Conservation (phyloP, 2,888 invertebrate species). For the Microchrysa polita region DNA sequence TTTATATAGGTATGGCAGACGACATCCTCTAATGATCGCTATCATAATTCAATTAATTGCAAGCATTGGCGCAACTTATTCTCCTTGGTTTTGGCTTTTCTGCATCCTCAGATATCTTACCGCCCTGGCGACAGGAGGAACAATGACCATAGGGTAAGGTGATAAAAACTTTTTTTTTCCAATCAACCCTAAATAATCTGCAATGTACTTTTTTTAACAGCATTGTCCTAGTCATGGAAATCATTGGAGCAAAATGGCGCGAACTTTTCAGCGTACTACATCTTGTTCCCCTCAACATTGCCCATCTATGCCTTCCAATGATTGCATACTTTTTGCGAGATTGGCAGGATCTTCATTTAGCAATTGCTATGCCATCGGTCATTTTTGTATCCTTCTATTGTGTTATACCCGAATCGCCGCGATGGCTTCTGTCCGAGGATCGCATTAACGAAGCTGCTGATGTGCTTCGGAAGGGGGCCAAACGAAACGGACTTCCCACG, state of each 20-base stretch:
- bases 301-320: constrained; percentile 71
- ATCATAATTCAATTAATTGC: constrained; percentile 76
- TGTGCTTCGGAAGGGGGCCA: constrained; percentile 70
- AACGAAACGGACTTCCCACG: constrained; percentile 66
- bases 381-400: constrained; percentile 71
- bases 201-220: constrained; percentile 60
- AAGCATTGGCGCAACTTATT: constrained; percentile 76
- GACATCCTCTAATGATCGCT: constrained; percentile 74
- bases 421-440: constrained; percentile 76
- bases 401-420: constrained; percentile 77
- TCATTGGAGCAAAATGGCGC: constrained; percentile 68
- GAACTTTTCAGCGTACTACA: constrained; percentile 69
- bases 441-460: constrained; percentile 69
- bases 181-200: too few species aligned
- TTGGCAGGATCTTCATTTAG: constrained; percentile 75
- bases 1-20: constrained; percentile 74
- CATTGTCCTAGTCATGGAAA: constrained; percentile 75
- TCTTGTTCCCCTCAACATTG: constrained; percentile 76
- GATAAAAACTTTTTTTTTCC: background rate
- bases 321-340: constrained; percentile 73
- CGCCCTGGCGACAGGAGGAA: constrained; percentile 79
- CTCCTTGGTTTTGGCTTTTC: constrained; percentile 72
- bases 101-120: constrained; percentile 73
- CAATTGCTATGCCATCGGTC: constrained; percentile 72
- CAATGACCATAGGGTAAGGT: constrained; percentile 73